Evolutionary conservation across 2,888 invertebrate species (phyloP), one percentile per base, ranked within the genome.

Genomic region (Meganola albula): DNA sequence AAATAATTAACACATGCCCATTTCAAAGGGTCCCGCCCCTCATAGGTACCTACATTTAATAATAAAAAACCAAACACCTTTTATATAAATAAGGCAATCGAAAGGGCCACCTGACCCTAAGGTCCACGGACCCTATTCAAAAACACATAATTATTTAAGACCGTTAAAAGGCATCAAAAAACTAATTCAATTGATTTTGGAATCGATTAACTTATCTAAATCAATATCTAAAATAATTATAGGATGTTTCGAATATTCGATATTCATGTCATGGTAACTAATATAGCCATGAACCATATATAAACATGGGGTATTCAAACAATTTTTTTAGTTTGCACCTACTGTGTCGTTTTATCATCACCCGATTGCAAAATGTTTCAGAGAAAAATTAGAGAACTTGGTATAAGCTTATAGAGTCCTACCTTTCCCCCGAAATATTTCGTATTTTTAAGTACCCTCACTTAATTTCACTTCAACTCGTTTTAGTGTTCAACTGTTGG

Each of bases 151-250:
- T 73, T 63, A 61, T 53, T 50, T 53, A 52, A 56, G 55, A 43
- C 58, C 51, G 54, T 58, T 54, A 57, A 46, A 53, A 41, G 37
- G 29, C 20, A 37, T 20, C 38, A 49, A 63, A 71, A 71, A 72
- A 68, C 56, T 49, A 65, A 63, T 68, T 74, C 63, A 62, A 73
- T 74, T 62, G 60, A 59, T 64, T 64, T 63, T 59, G 40, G 44
- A 63, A 70, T 76, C 74, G 70, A 73, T 53, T 77, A 63, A 35
- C 63, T 73, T 74, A 80, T 83, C 79, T 71, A 62, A 74, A 76
- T 75, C 75, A 67, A 78, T 74, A 77, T 73, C 71, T 63, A 34
- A 33, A 34, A 33, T 34, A n/a, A n/a, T 25, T 23, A 29, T 21
- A 44, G 28, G 33, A 20, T 3, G 20, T 20, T 20, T 2, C 6